Percentiles rank a stretch among this genome's conserved stretches.
Conservation (phyloP, 2,888 invertebrate species). For the Drosophila atripex region DNA sequence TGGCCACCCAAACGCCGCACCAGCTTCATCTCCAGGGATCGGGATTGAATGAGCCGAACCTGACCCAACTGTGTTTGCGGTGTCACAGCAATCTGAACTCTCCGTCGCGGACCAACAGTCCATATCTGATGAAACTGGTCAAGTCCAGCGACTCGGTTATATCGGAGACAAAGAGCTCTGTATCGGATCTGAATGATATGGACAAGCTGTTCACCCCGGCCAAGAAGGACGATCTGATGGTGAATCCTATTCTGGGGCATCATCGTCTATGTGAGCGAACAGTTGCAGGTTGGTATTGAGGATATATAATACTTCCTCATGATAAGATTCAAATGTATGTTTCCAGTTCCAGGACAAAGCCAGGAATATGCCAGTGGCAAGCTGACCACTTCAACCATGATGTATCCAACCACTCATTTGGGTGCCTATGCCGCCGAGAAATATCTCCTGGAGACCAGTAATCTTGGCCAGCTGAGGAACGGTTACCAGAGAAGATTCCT, state of each 20-base stretch:
- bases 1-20: slow-evolving; percentile 87
- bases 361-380: slow-evolving; percentile 35
- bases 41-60: slow-evolving; percentile 66
- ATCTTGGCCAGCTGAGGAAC: slow-evolving; percentile 59
- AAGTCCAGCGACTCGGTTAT: slow-evolving; percentile 84
- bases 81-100: slow-evolving; percentile 86
- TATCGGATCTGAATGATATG: slow-evolving; percentile 83
- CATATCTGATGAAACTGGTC: slow-evolving; percentile 83
- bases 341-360: slow-evolving; percentile 22
- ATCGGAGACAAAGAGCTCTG: slow-evolving; percentile 84
- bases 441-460: slow-evolving; percentile 73
- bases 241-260: slow-evolving; percentile 85
- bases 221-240: slow-evolving; percentile 84
- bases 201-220: slow-evolving; percentile 82
- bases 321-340: background rate
- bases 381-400: slow-evolving; percentile 62
- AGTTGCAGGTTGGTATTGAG: background rate
- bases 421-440: slow-evolving; percentile 74
- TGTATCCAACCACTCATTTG: slow-evolving; percentile 74
- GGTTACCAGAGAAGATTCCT: slow-evolving; percentile 76
- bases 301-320: background rate
- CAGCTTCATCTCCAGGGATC: slow-evolving; percentile 71
- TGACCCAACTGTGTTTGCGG: slow-evolving; percentile 85
- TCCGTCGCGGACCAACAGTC: slow-evolving; percentile 84
- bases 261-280: slow-evolving; percentile 86